Evolutionary conservation across 2,797 vertebrate species (phyloP).

Genomic region (Gobionotothen gibberifrons): DNA sequence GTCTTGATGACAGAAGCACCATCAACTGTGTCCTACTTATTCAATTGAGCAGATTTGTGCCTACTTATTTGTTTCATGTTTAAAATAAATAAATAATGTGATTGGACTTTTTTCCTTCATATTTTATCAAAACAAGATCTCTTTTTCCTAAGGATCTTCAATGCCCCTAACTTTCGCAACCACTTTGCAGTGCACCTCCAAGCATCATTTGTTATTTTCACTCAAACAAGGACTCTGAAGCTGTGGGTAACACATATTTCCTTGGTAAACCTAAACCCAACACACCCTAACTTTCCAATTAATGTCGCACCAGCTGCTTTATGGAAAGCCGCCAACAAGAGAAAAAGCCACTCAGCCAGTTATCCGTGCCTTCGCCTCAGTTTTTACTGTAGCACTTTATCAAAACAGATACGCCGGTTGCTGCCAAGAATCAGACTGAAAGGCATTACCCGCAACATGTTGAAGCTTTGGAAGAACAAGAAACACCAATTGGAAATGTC

Average conservation of each 20-base stretch:
- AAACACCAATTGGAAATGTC: not conserved
- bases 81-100: not conserved
- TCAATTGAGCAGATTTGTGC: not conserved
- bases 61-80: not conserved
- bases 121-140: not conserved
- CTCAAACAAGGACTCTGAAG: not conserved
- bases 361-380: not conserved
- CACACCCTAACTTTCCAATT: conserved; percentile 10
- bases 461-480: not conserved
- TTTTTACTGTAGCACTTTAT: not conserved
- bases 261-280: conserved; percentile 8
- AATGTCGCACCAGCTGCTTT: not conserved
- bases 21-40: not conserved
- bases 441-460: not conserved
- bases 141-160: not conserved
- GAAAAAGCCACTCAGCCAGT: conserved; percentile 5
- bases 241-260: conserved; percentile 1
- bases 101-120: not conserved
- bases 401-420: not conserved
- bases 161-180: not conserved
- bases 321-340: not conserved
- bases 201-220: not conserved
- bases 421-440: not conserved
- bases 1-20: not conserved
- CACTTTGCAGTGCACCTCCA: not conserved